Base-by-base conservation (phyloP, 2,888 invertebrate species). In the Zygogramma bicolorata region DNA sequence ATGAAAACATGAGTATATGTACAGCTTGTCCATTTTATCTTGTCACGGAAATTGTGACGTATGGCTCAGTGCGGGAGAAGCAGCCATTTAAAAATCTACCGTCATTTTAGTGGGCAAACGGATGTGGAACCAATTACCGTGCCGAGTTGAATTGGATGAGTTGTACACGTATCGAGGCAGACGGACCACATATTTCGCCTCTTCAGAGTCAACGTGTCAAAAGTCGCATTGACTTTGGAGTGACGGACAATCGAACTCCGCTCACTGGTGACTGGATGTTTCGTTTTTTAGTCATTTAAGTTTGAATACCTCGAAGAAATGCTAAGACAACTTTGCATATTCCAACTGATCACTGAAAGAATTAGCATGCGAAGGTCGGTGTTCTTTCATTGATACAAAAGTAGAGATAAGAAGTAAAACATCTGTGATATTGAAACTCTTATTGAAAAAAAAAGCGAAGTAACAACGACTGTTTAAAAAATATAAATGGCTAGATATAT, bases 361-460 rank as follows among this genome's bases (percentile, higher is more conserved):
- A 68, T 73, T 49, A 73, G 46, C 57, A 60, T 76, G 76, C 74
- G 67, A 76, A 72, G 70, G 68, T 68, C 70, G 71, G 71, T 70
- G 67, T 70, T 74, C 61, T 73, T 75, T 70, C 67, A 38, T 71
- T 71, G 59, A 73, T 75, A 70, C 60, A 70, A 76, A 81, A 84
- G 80, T 84, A 83, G 82, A 82, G 84, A 84, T 85, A 86, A 86
- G 85, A 84, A 82, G 81, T 60, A 60, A 86, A 88, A 88, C 87
- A 88, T 88, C 88, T 88, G 88, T 88, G 88, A 88, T 88, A 88
- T 79, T 77, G 79, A 75, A 81, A 80, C 68, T 68, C 59, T 68
- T 68, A 65, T 27, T 27, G 53, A 70, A n/a, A 72, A 66, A 75
- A 77, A 74, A 75, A 71, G 61, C 69, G 72, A 75, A 40, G 63